Base-by-base conservation (phyloP, 2,113 vertebrate species). In the Trachemys scripta region DNA sequence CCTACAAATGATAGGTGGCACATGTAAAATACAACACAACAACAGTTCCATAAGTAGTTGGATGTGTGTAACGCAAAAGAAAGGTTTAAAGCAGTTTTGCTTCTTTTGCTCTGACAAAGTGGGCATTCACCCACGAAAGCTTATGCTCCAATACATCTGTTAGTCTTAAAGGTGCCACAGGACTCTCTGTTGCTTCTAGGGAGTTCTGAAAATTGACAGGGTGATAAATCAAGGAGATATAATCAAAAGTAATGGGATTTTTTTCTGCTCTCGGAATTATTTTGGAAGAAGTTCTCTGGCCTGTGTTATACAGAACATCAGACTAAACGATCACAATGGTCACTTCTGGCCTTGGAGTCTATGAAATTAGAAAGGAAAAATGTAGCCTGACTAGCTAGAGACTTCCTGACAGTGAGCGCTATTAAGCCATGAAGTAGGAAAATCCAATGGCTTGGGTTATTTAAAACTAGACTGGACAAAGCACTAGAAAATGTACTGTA, bases 381-480 rank as follows among this genome's bases (percentile, higher is more conserved):
- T 50, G 9, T 51, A 65, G 29, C 2, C 42, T 35, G 11, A 80
- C 2, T 5, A 91, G 53, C 2, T 54, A 6, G 8, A 87, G 49
- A 50, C 27, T 89, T 95, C 62, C 84, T 49, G 85, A 3, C 85
- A 2, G 4, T 3, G 88, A 89, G 86, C 56, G 38, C 89, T 83
- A 76, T 65, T 85, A 93, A 82, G 76, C 89, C 88, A 8, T 51
- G 82, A 84, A 95, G 94, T 54, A 53, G 90, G 82, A 14, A 93
- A 84, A 81, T 80, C 82, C 59, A 85, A 25, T 22, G 5, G 91
- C 85, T 78, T 4, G 72, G 54, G 25, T 53, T 72, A 72, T 82
- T 90, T 87, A 42, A 49, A 65, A 90, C 85, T 79, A n/a, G 84
- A 69, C 89, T 94, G 95, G 90, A 96, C 95, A 96, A 96, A 96